phyloP scores from a whole-genome alignment of 2,888 invertebrate genomes.

The Eurois occulta region DNA sequence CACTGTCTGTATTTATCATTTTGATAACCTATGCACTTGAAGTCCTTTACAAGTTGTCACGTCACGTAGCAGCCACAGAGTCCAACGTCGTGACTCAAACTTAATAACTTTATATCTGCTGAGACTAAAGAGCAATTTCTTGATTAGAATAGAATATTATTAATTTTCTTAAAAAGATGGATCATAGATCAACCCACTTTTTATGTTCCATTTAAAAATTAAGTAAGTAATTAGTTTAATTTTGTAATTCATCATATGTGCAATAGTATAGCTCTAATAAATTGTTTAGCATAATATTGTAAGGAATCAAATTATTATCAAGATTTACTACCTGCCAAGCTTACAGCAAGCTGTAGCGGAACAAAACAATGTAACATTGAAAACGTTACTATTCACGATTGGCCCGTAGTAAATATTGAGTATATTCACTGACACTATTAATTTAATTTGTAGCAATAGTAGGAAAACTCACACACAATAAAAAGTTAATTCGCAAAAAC shows the following conservation, averaged over 20 bases:
- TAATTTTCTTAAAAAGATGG: too few relatives aligned
- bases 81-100: too few relatives aligned
- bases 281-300: neutral
- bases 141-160: too few relatives aligned
- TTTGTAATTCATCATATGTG: neutral
- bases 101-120: too few relatives aligned
- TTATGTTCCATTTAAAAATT: neutral
- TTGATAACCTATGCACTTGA: neutral
- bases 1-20: neutral
- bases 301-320: neutral
- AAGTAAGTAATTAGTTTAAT: neutral
- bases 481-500: slow-evolving; percentile 55
- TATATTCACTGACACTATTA: neutral
- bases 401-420: neutral
- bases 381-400: slow-evolving; percentile 1
- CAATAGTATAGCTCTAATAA: neutral
- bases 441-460: neutral
- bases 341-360: neutral
- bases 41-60: neutral
- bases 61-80: neutral
- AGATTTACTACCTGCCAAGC: neutral
- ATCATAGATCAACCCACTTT: too few relatives aligned
- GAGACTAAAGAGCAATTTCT: too few relatives aligned
- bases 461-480: neutral
- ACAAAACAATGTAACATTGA: neutral